Base-by-base conservation (phyloP, 1,140 invertebrate genomes). In the Harpegnathos saltator region DNA sequence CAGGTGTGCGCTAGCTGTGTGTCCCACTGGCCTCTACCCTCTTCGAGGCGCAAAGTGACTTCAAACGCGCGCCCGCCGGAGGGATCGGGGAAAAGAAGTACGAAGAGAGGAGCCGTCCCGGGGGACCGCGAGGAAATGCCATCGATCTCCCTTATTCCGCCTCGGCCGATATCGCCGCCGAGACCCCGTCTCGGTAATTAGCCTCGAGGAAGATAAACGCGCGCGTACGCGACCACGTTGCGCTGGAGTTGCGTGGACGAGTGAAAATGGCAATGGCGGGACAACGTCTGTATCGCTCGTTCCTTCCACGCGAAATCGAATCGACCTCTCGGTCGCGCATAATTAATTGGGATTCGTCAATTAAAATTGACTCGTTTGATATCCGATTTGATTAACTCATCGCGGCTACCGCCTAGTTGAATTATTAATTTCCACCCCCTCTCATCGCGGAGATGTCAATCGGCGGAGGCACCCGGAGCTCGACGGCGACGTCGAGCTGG, bases 1-100 rank as follows among this genome's bases (percentile, higher is more conserved):
- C 92, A 93, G 92, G 92, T 93, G 85, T 86, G 73, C 74, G 78
- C 82, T 38, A 44, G 72, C 26, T 33, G 52, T 87, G 82, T 89
- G 92, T 91, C 92, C 92, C 87, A 93, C 90, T 93, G 91, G 88
- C 92, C 92, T 93, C 92, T 85, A 91, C 87, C 68, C 83, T 54
- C 87, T 61, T 88, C 83, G 66, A 85, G 59, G 68, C 61, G 77
- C 75, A 15, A 56, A 62, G 48, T 84, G 63, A 56, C 63, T 84
- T 87, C 74, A 15, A 81, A 65, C 33, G 69, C 33, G 69, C 74
- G 75, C 73, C 38, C 48, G 19, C n/a, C 48, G 63, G 82, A n/a
- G 68, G 65, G n/a, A n/a, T 71, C 17, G 33, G 73, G 56, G 3
- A 73, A n/a, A 87, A 87, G 73, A 85, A 73, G 54, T 80, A 81